These are phyloP conservation scores for Mus musculus DNA, from an alignment of 2,113 vertebrate species.

Conservation along the genomic window GRCm39 chr14:57939501-57940000, in stretches of 20 bases:
- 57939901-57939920: background rate
- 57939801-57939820: background rate
- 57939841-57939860: background rate
- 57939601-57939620: too few relatives aligned
- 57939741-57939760: fast-evolving
- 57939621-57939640: background rate
- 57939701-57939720: background rate
- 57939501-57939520: background rate
- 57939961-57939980: background rate
- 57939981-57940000: background rate
- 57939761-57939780: too few relatives aligned
- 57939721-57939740: background rate
- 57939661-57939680: background rate
- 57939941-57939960: background rate
- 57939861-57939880: background rate
- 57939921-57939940: background rate
- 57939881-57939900: background rate
- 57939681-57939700: background rate
- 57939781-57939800: background rate
- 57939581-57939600: background rate
- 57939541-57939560: background rate
- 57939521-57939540: background rate
- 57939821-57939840: background rate
- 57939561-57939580: background rate
- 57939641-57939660: background rate